A percentile compares a stretch with the other conserved stretches of the same genome.
These are phyloP conservation scores for Desoria tigrina DNA, from an alignment of 2,888 invertebrate species.

Conservation along the genomic window DNA sequence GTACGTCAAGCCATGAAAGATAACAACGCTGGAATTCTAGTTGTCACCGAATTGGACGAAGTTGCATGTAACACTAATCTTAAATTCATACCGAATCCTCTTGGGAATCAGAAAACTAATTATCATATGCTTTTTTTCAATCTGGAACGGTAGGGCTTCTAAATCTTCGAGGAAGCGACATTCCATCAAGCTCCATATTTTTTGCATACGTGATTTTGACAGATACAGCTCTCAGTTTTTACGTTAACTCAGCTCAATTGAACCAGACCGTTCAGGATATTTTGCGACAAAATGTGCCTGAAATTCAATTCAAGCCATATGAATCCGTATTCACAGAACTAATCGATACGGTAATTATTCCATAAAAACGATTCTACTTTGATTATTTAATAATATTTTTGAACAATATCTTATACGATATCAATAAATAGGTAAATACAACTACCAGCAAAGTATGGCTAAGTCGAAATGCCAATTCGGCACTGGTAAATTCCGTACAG, in stretches of 20 bases:
- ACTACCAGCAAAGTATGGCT: slow-evolving; percentile 62
- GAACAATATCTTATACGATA: background rate
- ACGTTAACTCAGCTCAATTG: slow-evolving; percentile 30
- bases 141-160: slow-evolving; percentile 45
- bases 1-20: slow-evolving; percentile 69
- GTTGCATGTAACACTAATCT: slow-evolving; percentile 70
- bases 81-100: background rate
- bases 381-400: background rate
- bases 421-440: background rate
- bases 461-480: slow-evolving; percentile 65
- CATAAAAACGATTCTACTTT: too few relatives aligned
- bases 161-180: slow-evolving; percentile 41
- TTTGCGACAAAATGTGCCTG: slow-evolving; percentile 20
- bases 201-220: slow-evolving; percentile 62
- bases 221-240: slow-evolving; percentile 27
- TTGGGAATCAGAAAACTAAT: background rate
- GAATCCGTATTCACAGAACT: background rate
- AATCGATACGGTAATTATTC: background rate
- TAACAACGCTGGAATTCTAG: slow-evolving; percentile 66
- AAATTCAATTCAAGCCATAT: slow-evolving; percentile 25
- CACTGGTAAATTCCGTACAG: slow-evolving; percentile 60
- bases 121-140: background rate
- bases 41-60: slow-evolving; percentile 80
- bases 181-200: slow-evolving; percentile 42
- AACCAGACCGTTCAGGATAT: background rate